phyloP scores from a whole-genome alignment of 2,888 invertebrate species.

The Meganola albula region DNA sequence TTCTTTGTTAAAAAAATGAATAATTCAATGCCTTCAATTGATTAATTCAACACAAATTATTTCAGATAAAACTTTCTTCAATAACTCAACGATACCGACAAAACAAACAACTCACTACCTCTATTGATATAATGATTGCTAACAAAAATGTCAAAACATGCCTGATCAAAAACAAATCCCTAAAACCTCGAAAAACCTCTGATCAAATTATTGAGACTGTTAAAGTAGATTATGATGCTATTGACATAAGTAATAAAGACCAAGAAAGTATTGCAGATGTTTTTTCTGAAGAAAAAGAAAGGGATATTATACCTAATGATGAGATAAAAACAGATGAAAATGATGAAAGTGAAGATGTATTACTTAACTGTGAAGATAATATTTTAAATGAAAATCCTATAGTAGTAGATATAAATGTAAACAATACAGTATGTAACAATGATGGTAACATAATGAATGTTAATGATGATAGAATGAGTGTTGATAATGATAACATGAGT shows the following conservation, averaged over 20 bases:
- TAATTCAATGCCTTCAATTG: background rate
- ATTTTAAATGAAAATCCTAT: conserved; percentile 21
- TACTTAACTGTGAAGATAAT: conserved; percentile 7
- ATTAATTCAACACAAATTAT: background rate
- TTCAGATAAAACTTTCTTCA: conserved; percentile 3
- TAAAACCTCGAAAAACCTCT: background rate
- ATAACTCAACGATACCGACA: background rate
- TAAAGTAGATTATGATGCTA: background rate
- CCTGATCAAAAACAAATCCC: background rate
- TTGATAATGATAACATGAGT: background rate
- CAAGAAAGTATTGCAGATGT: background rate
- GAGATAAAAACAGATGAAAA: background rate
- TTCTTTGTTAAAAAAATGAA: no score
- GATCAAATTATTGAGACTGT: background rate
- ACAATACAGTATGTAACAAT: no score
- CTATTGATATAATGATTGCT: background rate
- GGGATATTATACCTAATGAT: background rate
- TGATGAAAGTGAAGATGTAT: conserved; percentile 1
- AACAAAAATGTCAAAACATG: conserved; percentile 3
- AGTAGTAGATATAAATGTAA: no score
- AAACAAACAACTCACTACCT: background rate
- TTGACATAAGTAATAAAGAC: background rate
- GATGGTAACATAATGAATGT: no score
- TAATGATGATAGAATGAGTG: no score
- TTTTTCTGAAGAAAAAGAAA: background rate